A percentile compares a stretch with the other conserved stretches of the same genome.
These are phyloP conservation scores for Bombus terrestris DNA, from an alignment of 1,140 invertebrate species.

Conservation along the genomic window DNA sequence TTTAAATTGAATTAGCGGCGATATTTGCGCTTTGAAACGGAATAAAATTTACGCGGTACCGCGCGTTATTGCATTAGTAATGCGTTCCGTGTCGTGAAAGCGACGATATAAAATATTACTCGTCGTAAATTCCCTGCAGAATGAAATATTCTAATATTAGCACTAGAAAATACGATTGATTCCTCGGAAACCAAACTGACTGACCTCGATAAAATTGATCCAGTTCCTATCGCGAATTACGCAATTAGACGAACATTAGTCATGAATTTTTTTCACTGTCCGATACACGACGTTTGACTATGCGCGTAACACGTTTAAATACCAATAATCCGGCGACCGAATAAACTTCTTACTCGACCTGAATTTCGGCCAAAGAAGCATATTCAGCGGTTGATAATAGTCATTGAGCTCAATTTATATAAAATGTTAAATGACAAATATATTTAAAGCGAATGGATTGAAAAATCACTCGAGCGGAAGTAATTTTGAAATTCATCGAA, in stretches of 20 bases:
- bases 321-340: not conserved
- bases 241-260: no score
- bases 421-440: not conserved
- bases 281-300: not conserved
- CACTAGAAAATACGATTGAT: not conserved
- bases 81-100: not conserved
- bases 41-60: no score
- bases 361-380: not conserved
- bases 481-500: not conserved
- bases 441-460: not conserved
- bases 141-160: not conserved
- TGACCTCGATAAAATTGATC: not conserved
- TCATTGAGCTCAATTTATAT: not conserved
- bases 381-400: not conserved
- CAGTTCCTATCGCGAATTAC: no score
- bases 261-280: not conserved
- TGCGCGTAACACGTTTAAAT: not conserved
- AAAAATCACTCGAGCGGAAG: not conserved
- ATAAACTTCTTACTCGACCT: not conserved
- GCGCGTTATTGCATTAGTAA: not conserved
- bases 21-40: not conserved
- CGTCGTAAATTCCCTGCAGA: not conserved
- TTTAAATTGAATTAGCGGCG: not conserved
- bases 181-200: not conserved
- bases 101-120: conserved; percentile 1